These are phyloP conservation scores for Cheilosia scutellata DNA, from an alignment of 2,888 invertebrate genomes.

Conservation along the genomic window DNA sequence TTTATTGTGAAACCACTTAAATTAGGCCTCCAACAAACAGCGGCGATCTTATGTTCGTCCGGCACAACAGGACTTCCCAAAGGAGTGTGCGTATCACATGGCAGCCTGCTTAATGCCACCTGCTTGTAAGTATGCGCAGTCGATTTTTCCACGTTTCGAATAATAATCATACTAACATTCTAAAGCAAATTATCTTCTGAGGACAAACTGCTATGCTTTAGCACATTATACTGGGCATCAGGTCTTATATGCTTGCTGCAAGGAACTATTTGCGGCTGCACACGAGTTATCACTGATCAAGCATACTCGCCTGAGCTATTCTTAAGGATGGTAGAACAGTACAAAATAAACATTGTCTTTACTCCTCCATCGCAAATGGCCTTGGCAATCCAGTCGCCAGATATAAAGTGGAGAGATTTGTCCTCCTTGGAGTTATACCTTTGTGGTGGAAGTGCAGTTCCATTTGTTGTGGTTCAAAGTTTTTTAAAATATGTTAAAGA, in stretches of 20 bases:
- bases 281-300: conserved; percentile 76
- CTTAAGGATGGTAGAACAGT: conserved; percentile 73
- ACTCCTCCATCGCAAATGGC: conserved; percentile 77
- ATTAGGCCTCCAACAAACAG: conserved; percentile 67
- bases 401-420: conserved; percentile 66
- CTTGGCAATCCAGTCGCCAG: conserved; percentile 61
- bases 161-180: background rate
- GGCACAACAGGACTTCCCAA: conserved; percentile 77
- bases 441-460: conserved; percentile 76
- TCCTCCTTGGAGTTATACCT: conserved; percentile 67
- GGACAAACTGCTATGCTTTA: conserved; percentile 76
- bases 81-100: conserved; percentile 75
- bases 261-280: conserved; percentile 65
- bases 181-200: conserved; percentile 31
- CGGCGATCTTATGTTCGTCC: conserved; percentile 76
- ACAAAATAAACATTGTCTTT: conserved; percentile 66
- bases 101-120: conserved; percentile 45
- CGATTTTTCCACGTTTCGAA: background rate
- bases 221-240: conserved; percentile 77
- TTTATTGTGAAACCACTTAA: conserved; percentile 44
- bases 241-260: conserved; percentile 68
- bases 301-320: conserved; percentile 71
- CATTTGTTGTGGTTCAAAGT: conserved; percentile 62
- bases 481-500: conserved; percentile 62
- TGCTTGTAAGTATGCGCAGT: conserved; percentile 41